A percentile compares a stretch with the other conserved stretches of the same genome.
Evolutionary conservation across 2,888 invertebrate species (phyloP).

Genomic region (Nomada lathburiana): DNA sequence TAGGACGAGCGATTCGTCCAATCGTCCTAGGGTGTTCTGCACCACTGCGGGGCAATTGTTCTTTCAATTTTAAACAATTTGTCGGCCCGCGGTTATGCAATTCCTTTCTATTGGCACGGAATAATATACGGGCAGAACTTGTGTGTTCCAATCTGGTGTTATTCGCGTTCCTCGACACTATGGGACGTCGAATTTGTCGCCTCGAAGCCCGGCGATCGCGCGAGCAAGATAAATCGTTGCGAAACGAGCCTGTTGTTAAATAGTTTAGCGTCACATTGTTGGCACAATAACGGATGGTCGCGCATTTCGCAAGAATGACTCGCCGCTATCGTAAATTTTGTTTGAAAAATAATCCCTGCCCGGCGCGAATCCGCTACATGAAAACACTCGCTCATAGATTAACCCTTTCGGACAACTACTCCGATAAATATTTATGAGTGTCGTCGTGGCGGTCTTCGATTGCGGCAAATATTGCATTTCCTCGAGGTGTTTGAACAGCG

Average conservation of each 20-base stretch:
- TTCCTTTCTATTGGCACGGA: not conserved
- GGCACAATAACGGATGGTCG: constrained; percentile 62
- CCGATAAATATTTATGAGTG: constrained; percentile 51
- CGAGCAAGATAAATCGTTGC: constrained; percentile 61
- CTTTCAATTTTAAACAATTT: constrained; percentile 11
- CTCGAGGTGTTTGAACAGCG: not conserved
- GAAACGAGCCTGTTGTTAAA: constrained; percentile 63
- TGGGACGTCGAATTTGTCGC: constrained; percentile 59
- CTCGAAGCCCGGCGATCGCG: constrained; percentile 46
- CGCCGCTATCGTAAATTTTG: constrained; percentile 48
- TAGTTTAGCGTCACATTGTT: constrained; percentile 57
- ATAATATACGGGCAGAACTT: constrained; percentile 22
- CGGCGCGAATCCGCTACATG: constrained; percentile 29
- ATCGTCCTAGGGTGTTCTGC: not conserved
- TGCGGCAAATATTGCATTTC: constrained; percentile 40
- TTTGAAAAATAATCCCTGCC: constrained; percentile 48
- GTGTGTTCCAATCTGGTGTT: constrained; percentile 41
- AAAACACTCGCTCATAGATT: constrained; percentile 25
- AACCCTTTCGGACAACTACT: constrained; percentile 33
- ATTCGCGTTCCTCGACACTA: constrained; percentile 43
- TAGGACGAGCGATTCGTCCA: not conserved
- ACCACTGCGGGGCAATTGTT: not conserved
- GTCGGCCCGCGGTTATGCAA: not conserved
- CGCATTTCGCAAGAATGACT: constrained; percentile 57
- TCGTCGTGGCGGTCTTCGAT: constrained; percentile 21